Evolutionary conservation across 2,888 invertebrate species (phyloP), one percentile per base, ranked within the genome.

Genomic region (Caenorhabditis sp.): DNA sequence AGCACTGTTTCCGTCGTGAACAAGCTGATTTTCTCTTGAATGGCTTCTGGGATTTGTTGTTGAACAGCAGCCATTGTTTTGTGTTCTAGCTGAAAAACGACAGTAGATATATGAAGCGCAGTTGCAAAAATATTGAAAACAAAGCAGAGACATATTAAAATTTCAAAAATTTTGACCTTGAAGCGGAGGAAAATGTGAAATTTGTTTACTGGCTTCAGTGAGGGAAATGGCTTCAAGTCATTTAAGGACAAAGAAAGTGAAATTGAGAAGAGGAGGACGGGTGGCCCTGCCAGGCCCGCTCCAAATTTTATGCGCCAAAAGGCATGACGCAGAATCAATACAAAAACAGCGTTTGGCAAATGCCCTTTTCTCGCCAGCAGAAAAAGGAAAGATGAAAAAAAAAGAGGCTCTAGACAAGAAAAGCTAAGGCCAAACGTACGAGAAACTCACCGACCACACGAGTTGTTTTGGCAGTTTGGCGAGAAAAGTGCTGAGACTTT

Each of bases 1-100:
- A 81, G 56, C 5, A 56, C 70, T 0, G 70, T 62, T n/a, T 50
- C 61, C 28, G 67, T 76, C 20, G 26, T 37, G 44, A 76, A 76
- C 35, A 61, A 18, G 28, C 35, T 60, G 37, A 76, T 76, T 37
- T 76, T 76, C 6, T 61, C 67, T 53, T 58, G 67, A 8, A 74
- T 35, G 18, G 24, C 37, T 18, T 67, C 67, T 13, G 61, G 28
- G 18, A 76, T 35, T 18, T 60, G 8, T 18, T 44, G 28, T 44
- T 53, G 64, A 18, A 22, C 40, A 13, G 40, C 20, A 0, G 65
- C 47, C 65, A 64, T 74, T 44, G 8, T 32, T 37, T 20, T 20
- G 26, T 58, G 58, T 13, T 40, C 15, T 40, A n/a, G n/a, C 40
- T 32, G 32, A 32, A 32, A 32, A 9, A 4, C n/a, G n/a, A n/a